phyloP scores from a whole-genome alignment of 1,140 invertebrate species.

The Magallana angulata region DNA sequence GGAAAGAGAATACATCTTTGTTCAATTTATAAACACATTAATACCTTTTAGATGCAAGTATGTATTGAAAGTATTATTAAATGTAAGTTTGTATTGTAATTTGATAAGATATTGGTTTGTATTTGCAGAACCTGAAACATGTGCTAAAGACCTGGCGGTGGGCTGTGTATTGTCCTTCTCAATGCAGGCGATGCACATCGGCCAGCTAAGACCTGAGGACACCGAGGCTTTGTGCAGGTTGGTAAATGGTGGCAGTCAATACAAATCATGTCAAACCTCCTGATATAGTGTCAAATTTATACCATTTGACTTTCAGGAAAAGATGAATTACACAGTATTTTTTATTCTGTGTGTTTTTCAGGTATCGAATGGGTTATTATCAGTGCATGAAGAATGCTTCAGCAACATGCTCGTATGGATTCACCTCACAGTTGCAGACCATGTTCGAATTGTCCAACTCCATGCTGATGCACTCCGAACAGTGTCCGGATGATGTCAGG shows the following conservation, averaged over 20 bases:
- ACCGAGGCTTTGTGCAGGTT: conserved; percentile 5
- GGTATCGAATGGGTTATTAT: not conserved
- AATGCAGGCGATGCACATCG: not conserved
- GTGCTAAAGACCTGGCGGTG: not conserved
- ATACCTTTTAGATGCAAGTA: too few species aligned
- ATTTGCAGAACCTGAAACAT: not conserved
- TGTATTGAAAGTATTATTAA: too few species aligned
- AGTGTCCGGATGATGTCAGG: not conserved
- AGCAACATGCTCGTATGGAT: not conserved
- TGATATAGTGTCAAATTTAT: too few species aligned
- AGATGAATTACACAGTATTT: too few species aligned
- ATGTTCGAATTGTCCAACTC: not conserved
- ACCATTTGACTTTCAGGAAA: too few species aligned
- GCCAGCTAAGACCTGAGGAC: conserved; percentile 7
- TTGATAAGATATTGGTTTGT: not conserved
- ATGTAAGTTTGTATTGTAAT: not conserved
- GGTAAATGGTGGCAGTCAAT: not conserved
- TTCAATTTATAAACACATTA: too few species aligned
- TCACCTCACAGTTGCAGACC: not conserved
- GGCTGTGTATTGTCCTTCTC: conserved; percentile 29
- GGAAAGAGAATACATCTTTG: too few species aligned
- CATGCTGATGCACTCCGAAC: not conserved
- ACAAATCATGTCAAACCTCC: too few species aligned
- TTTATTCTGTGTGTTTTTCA: not conserved
- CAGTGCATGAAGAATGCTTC: not conserved